Conservation (phyloP, 2,797 vertebrate genomes). For the Echeneis naucrates region DNA sequence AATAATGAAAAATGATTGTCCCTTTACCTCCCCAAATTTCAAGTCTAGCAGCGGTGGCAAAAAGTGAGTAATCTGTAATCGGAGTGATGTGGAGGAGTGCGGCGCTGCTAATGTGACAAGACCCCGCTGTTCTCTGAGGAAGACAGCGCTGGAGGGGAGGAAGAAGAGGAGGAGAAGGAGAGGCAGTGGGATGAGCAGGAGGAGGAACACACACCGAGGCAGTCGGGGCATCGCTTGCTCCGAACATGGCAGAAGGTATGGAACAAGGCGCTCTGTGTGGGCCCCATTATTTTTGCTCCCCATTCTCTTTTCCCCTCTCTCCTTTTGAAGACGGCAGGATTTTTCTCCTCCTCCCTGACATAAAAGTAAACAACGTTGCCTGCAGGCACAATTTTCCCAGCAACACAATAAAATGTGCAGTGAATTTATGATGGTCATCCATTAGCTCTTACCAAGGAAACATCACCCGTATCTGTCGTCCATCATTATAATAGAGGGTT, state of each 20-base stretch:
- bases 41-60: slow-evolving; percentile 66
- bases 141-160: slow-evolving; percentile 78
- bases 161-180: slow-evolving; percentile 60
- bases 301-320: slow-evolving; percentile 77
- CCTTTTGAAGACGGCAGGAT: slow-evolving; percentile 94
- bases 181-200: slow-evolving; percentile 62
- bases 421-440: slow-evolving; percentile 99
- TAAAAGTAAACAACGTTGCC: slow-evolving; percentile 99
- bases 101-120: slow-evolving; percentile 72
- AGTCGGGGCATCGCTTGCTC: slow-evolving; percentile 72
- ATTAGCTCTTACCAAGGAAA: slow-evolving; percentile 99
- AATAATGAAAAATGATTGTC: slow-evolving; percentile 74
- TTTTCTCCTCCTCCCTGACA: slow-evolving; percentile 90
- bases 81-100: slow-evolving; percentile 73
- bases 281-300: slow-evolving; percentile 88
- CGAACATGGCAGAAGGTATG: slow-evolving; percentile 83
- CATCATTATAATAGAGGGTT: slow-evolving; percentile 99
- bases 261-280: slow-evolving; percentile 82
- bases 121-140: slow-evolving; percentile 78
- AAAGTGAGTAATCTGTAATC: slow-evolving; percentile 78
- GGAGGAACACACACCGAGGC: slow-evolving; percentile 78
- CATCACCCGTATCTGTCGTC: slow-evolving; percentile 99
- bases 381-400: slow-evolving; percentile 99
- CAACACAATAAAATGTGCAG: slow-evolving; percentile 99
- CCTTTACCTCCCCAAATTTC: slow-evolving; percentile 71